Conservation (phyloP, 2,888 invertebrate species). For the Drosophila prolongata region DNA sequence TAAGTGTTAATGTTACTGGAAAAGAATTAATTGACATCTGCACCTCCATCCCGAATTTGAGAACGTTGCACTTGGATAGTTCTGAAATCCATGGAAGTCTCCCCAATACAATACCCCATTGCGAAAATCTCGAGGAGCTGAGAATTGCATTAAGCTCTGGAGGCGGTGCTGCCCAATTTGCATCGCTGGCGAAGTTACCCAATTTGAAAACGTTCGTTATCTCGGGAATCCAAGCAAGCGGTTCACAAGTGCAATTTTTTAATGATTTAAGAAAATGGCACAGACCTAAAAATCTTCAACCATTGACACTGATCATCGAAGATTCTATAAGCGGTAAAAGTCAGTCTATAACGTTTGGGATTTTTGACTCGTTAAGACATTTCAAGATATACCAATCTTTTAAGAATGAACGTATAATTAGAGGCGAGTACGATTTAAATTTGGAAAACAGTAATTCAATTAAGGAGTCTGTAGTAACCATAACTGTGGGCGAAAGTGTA, state of each 20-base stretch:
- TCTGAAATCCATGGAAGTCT: neutral
- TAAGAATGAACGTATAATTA: neutral
- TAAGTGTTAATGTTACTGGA: neutral
- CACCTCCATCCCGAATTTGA: neutral
- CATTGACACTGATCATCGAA: neutral
- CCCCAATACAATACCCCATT: neutral
- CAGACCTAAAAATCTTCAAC: neutral
- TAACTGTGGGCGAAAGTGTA: neutral
- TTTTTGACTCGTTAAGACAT: neutral
- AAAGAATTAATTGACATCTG: neutral
- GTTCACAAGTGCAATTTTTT: neutral
- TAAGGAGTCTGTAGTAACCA: neutral
- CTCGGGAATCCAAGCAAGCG: neutral
- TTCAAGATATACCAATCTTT: neutral
- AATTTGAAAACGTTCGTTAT: neutral
- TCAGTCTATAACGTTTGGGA: neutral
- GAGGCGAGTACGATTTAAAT: neutral
- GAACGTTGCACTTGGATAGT: neutral
- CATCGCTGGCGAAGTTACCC: neutral
- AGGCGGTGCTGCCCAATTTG: neutral
- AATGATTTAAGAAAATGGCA: neutral
- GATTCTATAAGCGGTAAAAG: neutral
- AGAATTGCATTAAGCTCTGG: neutral
- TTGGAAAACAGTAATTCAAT: neutral
- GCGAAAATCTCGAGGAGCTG: neutral